These are phyloP conservation scores for Ceyx cyanopectus DNA, from an alignment of 2,113 vertebrate species.

Conservation along the genomic window DNA sequence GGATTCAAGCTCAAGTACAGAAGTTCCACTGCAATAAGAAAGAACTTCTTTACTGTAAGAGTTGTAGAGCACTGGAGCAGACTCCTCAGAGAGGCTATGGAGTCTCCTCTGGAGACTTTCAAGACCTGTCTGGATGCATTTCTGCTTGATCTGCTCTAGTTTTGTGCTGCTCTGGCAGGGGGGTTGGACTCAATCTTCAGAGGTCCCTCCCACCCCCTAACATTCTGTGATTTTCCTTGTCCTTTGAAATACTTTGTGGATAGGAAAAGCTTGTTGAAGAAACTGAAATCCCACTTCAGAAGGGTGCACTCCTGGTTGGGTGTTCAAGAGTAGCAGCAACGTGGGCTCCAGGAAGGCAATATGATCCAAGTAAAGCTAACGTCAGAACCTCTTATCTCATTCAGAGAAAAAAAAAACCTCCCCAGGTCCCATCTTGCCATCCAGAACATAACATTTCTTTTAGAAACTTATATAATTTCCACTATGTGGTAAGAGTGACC, in stretches of 20 bases:
- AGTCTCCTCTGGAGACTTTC: too few species aligned
- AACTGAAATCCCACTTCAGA: background rate
- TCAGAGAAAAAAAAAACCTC: background rate
- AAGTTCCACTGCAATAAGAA: too few species aligned
- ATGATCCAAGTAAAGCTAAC: background rate
- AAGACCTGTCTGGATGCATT: too few species aligned
- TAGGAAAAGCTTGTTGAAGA: background rate
- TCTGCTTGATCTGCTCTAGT: too few species aligned
- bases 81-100: too few species aligned
- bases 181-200: too few species aligned
- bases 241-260: background rate
- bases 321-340: background rate
- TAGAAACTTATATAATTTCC: background rate
- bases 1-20: too few species aligned
- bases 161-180: too few species aligned
- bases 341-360: background rate
- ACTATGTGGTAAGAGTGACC: background rate
- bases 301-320: rapidly evolving
- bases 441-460: background rate
- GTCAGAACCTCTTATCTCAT: background rate
- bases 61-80: too few species aligned
- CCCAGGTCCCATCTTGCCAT: background rate
- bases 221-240: background rate
- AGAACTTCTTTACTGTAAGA: too few species aligned
- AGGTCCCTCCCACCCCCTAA: too few species aligned